Conservation (phyloP, 2,888 invertebrate species). For the Drosophila heteroneura region DNA sequence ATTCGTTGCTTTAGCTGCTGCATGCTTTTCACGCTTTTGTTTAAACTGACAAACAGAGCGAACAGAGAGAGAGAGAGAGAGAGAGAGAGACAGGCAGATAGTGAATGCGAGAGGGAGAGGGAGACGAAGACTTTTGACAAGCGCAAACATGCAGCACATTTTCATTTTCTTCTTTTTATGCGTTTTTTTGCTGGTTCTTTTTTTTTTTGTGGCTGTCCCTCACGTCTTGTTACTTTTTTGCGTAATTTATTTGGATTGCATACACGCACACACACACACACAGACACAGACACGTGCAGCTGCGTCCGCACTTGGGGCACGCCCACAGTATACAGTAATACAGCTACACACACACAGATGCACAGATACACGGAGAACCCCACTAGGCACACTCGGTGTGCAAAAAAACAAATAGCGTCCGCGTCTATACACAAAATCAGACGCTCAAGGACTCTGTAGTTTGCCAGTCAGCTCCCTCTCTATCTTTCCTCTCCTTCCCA, state of each 20-base stretch:
- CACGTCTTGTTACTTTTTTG: constrained; percentile 57
- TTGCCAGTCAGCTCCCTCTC: constrained; percentile 33
- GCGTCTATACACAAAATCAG: constrained; percentile 82
- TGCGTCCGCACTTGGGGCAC: constrained; percentile 26
- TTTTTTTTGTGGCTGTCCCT: constrained; percentile 17
- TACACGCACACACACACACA: neutral
- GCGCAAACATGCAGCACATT: constrained; percentile 35
- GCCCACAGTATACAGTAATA: constrained; percentile 24
- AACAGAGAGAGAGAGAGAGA: too few species aligned
- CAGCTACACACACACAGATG: constrained; percentile 5
- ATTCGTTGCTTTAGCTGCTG: constrained; percentile 38
- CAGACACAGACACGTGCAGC: neutral
- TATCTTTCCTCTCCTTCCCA: constrained; percentile 3
- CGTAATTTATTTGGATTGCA: constrained; percentile 55
- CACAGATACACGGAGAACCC: constrained; percentile 4
- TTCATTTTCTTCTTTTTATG: constrained; percentile 11
- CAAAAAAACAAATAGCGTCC: constrained; percentile 72
- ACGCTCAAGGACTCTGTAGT: constrained; percentile 83
- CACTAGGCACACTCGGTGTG: constrained; percentile 38
- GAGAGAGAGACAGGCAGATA: neutral
- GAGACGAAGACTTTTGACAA: constrained; percentile 1
- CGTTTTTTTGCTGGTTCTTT: neutral
- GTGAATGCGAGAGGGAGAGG: neutral
- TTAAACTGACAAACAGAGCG: constrained; percentile 32
- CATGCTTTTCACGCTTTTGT: constrained; percentile 63